phyloP scores from a whole-genome alignment of 2,797 vertebrate genomes.

The Lateolabrax maculatus region DNA sequence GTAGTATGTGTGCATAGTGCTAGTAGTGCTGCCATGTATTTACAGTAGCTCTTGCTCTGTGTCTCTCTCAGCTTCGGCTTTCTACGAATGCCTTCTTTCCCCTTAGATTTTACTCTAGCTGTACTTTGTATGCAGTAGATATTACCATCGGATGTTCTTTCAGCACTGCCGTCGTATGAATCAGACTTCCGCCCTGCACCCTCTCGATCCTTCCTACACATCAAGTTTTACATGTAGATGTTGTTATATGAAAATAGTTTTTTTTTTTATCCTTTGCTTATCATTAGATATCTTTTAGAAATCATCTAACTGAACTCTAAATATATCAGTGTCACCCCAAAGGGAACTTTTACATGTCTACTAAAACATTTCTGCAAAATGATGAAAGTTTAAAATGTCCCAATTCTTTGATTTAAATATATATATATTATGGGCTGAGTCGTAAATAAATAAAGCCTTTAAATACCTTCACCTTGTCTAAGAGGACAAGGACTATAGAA shows the following conservation, averaged over 20 bases:
- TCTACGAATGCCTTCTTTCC: slow-evolving; percentile 51
- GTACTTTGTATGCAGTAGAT: slow-evolving; percentile 31
- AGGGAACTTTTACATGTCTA: slow-evolving; percentile 41
- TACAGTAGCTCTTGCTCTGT: slow-evolving; percentile 48
- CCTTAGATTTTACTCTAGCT: slow-evolving; percentile 31
- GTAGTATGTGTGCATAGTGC: slow-evolving; percentile 55
- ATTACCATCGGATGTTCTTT: slow-evolving; percentile 25
- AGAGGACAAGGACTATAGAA: neutral
- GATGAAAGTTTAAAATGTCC: neutral
- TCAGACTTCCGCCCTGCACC: slow-evolving; percentile 39
- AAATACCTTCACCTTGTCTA: neutral
- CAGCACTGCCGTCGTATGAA: slow-evolving; percentile 34
- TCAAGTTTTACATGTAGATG: slow-evolving; percentile 19
- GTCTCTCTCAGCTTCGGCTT: slow-evolving; percentile 52
- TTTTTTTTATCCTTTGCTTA: slow-evolving; percentile 29
- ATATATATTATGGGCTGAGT: no score
- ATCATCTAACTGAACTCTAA: slow-evolving; percentile 31
- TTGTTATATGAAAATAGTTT: slow-evolving; percentile 23
- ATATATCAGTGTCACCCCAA: slow-evolving; percentile 25
- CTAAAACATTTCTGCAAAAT: slow-evolving; percentile 31
- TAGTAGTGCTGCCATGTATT: slow-evolving; percentile 47
- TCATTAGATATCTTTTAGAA: slow-evolving; percentile 39
- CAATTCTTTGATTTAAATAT: neutral
- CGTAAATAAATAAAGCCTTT: no score
- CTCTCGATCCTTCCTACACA: slow-evolving; percentile 21